Conservation (phyloP, 1,140 invertebrate species). For the Ctenoplectra terminalis region DNA sequence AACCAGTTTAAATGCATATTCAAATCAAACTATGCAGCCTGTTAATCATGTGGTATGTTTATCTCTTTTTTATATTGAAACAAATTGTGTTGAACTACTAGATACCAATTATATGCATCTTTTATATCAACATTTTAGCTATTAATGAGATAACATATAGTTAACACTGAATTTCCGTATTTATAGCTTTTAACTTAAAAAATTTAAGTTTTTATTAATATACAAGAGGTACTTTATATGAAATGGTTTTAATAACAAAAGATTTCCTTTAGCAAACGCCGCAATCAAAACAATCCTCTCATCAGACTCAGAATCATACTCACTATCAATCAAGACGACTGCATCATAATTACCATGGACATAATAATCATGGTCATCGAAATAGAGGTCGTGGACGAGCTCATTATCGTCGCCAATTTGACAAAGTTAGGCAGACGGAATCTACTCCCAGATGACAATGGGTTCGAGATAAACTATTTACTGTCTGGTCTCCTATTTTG, state of each 20-base stretch:
- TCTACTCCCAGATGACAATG: conserved; percentile 82
- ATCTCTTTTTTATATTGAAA: neutral
- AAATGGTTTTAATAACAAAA: neutral
- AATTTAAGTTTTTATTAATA: neutral
- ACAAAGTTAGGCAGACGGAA: conserved; percentile 77
- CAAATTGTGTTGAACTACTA: no score
- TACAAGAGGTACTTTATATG: neutral
- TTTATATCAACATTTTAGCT: neutral
- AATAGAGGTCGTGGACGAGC: conserved; percentile 74
- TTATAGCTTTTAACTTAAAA: neutral
- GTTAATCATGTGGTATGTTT: conserved; percentile 68
- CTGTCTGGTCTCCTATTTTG: conserved; percentile 60
- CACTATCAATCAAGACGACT: conserved; percentile 71
- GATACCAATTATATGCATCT: neutral
- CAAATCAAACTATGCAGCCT: conserved; percentile 62
- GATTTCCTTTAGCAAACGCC: conserved; percentile 49
- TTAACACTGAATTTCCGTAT: neutral
- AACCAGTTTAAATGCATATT: conserved; percentile 75
- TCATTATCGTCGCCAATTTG: conserved; percentile 76
- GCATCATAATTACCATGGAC: conserved; percentile 71
- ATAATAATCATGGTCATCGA: conserved; percentile 73
- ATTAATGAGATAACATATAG: neutral
- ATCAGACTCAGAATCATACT: conserved; percentile 65
- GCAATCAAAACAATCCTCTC: conserved; percentile 65
- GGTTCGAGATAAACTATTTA: conserved; percentile 62